Conservation (phyloP, 2,888 invertebrate genomes). For the Stegana nigrithorax region DNA sequence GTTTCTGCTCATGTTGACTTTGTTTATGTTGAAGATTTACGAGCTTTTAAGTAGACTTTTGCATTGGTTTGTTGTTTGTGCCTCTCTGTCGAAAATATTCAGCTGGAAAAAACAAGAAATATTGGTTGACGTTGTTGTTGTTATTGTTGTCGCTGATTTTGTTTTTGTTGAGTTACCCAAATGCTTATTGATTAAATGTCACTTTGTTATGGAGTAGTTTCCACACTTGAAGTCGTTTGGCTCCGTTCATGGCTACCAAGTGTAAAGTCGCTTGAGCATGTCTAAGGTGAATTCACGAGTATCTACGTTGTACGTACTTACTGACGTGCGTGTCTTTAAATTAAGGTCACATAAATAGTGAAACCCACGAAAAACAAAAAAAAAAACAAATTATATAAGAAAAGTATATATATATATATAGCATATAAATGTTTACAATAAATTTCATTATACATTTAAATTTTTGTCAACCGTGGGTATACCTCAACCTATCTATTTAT, state of each 20-base stretch:
- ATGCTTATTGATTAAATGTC: slow-evolving; percentile 10
- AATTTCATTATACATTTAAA: slow-evolving; percentile 1
- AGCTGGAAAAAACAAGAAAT: no score
- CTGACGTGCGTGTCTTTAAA: slow-evolving; percentile 33
- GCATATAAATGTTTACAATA: background rate
- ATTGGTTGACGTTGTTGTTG: no score
- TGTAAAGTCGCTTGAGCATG: no score
- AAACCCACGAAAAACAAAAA: background rate
- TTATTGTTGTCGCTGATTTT: no score
- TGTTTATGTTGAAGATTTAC: slow-evolving; percentile 19
- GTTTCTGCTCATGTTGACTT: no score
- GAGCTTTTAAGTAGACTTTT: slow-evolving; percentile 16
- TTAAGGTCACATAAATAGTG: slow-evolving; percentile 36
- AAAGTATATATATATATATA: slow-evolving; percentile 12
- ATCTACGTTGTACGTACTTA: no score
- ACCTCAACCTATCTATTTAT: no score
- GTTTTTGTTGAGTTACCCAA: no score
- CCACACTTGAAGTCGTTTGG: background rate
- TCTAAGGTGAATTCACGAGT: no score
- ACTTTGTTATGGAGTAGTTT: background rate
- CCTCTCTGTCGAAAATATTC: no score
- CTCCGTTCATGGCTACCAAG: slow-evolving; percentile 1
- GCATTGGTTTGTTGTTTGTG: no score
- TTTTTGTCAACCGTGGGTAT: no score
- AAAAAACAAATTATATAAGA: background rate